Base-by-base conservation (phyloP, 2,113 vertebrate species). In the Eira barbara region DNA sequence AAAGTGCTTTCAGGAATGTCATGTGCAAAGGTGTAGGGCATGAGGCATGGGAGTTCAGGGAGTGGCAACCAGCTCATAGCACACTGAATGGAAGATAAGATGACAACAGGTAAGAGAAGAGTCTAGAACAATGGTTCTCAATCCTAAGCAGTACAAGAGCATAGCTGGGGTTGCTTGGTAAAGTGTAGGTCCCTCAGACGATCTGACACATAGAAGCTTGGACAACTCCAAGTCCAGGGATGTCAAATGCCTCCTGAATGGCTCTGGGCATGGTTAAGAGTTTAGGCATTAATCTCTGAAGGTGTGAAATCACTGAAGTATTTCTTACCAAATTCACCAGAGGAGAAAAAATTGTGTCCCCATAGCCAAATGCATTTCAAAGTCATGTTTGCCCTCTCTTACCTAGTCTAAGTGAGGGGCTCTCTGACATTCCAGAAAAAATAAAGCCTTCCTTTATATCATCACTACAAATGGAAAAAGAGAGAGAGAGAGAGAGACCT, bases 391-490 rank as follows among this genome's bases (percentile, higher is more conserved):
- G 36, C 21, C 34, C 42, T 47, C 31, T 59, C 42, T 57, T 29
- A 76, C 57, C 65, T 27, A 59, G 25, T 29, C 45, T 59, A 39
- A 52, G 55, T 25, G 67, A 93, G 36, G 27, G 73, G 2, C 2
- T 94, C 94, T 21, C 74, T 13, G 55, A 92, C 36, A 88, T 90
- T 88, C 81, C 36, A 91, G 71, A 36, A 74, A 74, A 95, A 96
- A 63, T 73, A 47, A 25, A 89, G 81, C 42, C 74, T 89, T 95
- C 27, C 36, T 89, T 74, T 20, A 20, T 31, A 73, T 87, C 57
- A 81, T 83, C 23, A 74, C 55, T 6, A 42, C 71, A 88, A 18
- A 67, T 52, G 49, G 52, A 85, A 97, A 89, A 65, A 59, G 20
- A 57, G 6, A 57, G 20, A 57, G 20, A 61, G 21, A 59, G 21